phyloP scores from a whole-genome alignment of 2,113 vertebrate species.

The Notechis scutatus region DNA sequence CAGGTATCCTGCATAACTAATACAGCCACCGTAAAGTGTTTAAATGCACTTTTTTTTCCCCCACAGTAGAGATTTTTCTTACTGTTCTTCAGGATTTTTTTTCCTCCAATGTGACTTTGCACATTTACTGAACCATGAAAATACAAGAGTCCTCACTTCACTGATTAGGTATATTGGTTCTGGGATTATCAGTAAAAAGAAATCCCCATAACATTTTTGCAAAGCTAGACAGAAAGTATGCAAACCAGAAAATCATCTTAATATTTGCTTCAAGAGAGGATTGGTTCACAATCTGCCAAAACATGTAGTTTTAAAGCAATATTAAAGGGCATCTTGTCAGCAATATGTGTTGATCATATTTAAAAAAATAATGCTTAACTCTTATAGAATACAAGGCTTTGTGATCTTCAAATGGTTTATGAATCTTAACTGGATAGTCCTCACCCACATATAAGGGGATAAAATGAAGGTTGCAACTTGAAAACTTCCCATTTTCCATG shows the following conservation, averaged over 20 bases:
- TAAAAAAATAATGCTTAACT: slow-evolving; percentile 53
- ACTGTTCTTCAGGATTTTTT: neutral
- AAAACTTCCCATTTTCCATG: slow-evolving; percentile 1
- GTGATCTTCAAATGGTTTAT: slow-evolving; percentile 56
- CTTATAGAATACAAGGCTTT: slow-evolving; percentile 52
- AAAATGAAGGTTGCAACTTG: slow-evolving; percentile 26
- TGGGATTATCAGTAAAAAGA: neutral
- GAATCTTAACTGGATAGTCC: slow-evolving; percentile 53
- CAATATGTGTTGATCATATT: slow-evolving; percentile 33
- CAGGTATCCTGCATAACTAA: neutral
- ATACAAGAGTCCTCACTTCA: neutral
- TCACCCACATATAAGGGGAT: neutral
- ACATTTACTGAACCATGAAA: neutral
- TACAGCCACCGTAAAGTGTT: neutral
- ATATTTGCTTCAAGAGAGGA: neutral
- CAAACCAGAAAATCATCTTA: neutral
- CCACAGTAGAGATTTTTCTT: neutral
- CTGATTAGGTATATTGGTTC: neutral
- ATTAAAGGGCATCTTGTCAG: slow-evolving; percentile 12
- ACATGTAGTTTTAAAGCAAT: neutral
- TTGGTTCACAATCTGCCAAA: neutral
- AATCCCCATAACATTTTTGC: neutral
- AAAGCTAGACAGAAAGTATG: neutral
- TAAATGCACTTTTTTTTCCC: neutral
- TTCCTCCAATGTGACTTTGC: neutral